Conservation (phyloP, 2,888 invertebrate species). For the Coronaproctus castanopsis region DNA sequence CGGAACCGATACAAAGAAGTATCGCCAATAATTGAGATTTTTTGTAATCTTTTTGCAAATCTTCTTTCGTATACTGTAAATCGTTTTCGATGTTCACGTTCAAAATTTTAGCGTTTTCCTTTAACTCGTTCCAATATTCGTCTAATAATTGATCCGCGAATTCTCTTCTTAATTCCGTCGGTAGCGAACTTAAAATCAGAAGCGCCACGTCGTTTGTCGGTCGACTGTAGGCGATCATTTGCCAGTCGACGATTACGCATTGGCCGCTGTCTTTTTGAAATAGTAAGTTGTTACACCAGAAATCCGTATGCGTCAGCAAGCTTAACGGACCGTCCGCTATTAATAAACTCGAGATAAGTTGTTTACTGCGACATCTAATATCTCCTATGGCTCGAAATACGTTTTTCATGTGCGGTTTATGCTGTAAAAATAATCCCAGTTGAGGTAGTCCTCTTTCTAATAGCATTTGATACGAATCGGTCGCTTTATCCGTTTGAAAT, state of each 20-base stretch:
- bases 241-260: slow-evolving; percentile 60
- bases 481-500: slow-evolving; percentile 56
- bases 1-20: slow-evolving; percentile 55
- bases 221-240: slow-evolving; percentile 41
- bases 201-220: slow-evolving; percentile 57
- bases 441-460: slow-evolving; percentile 58
- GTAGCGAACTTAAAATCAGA: slow-evolving; percentile 47
- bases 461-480: slow-evolving; percentile 57
- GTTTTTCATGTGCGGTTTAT: slow-evolving; percentile 31
- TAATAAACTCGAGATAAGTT: slow-evolving; percentile 46
- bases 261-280: slow-evolving; percentile 36
- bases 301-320: slow-evolving; percentile 59
- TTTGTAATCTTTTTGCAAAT: slow-evolving; percentile 35
- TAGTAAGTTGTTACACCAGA: slow-evolving; percentile 62
- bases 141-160: slow-evolving; percentile 43
- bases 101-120: slow-evolving; percentile 36
- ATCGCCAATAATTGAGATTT: slow-evolving; percentile 52
- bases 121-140: slow-evolving; percentile 44
- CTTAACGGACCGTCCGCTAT: slow-evolving; percentile 52
- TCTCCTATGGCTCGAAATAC: slow-evolving; percentile 38
- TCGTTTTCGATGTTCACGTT: slow-evolving; percentile 39
- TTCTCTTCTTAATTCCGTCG: slow-evolving; percentile 44
- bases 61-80: slow-evolving; percentile 33
- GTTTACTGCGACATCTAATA: slow-evolving; percentile 44
- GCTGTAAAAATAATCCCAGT: slow-evolving; percentile 34